phyloP scores from a whole-genome alignment of 2,888 invertebrate species.

The Anthrax anthrax region DNA sequence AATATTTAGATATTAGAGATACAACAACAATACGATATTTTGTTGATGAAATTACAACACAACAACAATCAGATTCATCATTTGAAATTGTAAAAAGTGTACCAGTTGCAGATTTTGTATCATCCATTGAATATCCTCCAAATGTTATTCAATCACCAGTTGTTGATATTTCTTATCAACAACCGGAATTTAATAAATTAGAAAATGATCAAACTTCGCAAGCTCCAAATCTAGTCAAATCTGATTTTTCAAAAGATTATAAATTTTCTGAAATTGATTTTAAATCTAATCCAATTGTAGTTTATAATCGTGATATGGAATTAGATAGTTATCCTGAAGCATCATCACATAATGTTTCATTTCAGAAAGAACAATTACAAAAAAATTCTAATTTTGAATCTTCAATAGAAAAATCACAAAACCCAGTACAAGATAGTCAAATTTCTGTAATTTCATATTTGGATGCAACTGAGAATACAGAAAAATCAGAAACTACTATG shows the following conservation, averaged over 20 bases:
- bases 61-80: constrained; percentile 22
- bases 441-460: not conserved
- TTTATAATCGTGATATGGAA: constrained; percentile 26
- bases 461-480: not conserved
- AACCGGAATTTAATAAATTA: constrained; percentile 8
- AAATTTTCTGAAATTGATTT: constrained; percentile 7
- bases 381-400: constrained; percentile 7
- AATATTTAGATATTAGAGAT: constrained; percentile 17
- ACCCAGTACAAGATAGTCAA: not conserved
- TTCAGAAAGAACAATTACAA: constrained; percentile 9
- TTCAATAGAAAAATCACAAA: no score
- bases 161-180: constrained; percentile 38
- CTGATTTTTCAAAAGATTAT: not conserved
- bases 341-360: constrained; percentile 16
- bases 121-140: constrained; percentile 57
- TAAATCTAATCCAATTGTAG: constrained; percentile 29
- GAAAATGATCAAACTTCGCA: constrained; percentile 6
- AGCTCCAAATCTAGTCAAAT: not conserved
- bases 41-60: constrained; percentile 9
- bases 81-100: constrained; percentile 49
- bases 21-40: no score
- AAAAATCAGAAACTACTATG: not conserved
- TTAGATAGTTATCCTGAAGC: constrained; percentile 41
- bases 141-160: constrained; percentile 44
- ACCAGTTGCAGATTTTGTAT: constrained; percentile 51